Base-by-base conservation (phyloP, 2,113 vertebrate genomes). In the Strix uralensis region DNA sequence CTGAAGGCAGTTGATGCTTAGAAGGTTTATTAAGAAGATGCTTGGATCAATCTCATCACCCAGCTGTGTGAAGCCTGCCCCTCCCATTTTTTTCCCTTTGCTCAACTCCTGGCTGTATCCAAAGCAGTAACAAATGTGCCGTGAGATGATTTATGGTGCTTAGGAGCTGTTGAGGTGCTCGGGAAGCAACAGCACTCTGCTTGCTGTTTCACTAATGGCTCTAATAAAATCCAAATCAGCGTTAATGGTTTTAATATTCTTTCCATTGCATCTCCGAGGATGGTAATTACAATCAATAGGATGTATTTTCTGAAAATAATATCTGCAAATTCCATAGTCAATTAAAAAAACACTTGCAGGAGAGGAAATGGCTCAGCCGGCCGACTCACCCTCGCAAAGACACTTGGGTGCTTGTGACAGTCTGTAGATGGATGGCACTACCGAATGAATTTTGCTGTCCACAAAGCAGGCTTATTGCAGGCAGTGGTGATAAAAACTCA, bases 231-330 rank as follows among this genome's bases (percentile, higher is more conserved):
- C 91, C 93, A 83, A 92, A 92, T 81, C 94, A 30, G 66, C 44
- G 4, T 92, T 96, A 94, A 92, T 96, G 90, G 92, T 62, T 88
- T 96, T 82, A 83, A 92, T 92, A 82, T 95, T 92, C 86, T 93
- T 92, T 36, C 91, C 92, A 20, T 90, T 12, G 73, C 89, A 44
- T 88, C 79, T 88, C 62, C 0, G 5, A 94, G 90, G 69, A 72
- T 57, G 61, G 72, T 75, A 96, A 94, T 95, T 87, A n/a, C 74
- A 71, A 94, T 97, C 94, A 51, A 86, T 82, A 58, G 89, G 34
- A 11, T 49, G 70, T 93, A 59, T 96, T 97, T 92, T 77, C 91
- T 82, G 92, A 77, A 94, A 89, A 74, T 27, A 83, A 73, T 54
- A 81, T 38, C 92, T 91, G 73, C 44, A 25, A 15, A 51, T 95